Base-by-base conservation (phyloP, 2,888 invertebrate genomes). In the Sphinx pinastri region DNA sequence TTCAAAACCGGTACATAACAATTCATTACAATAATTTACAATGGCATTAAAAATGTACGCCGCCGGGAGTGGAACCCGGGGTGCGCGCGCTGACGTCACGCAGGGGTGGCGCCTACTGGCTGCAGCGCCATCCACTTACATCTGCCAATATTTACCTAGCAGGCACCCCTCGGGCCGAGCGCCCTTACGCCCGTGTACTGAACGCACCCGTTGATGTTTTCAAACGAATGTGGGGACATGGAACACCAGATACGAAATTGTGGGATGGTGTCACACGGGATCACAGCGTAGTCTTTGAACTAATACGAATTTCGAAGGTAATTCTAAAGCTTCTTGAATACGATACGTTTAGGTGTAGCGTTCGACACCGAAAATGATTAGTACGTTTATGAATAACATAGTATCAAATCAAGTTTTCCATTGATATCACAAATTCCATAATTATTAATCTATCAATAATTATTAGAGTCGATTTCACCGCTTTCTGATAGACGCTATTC, bases 131-230 rank as follows among this genome's bases (percentile, higher is more conserved):
- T 95, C 95, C 95, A 95, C 95, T 95, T 95, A 95, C 95, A 94
- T 94, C 94, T 91, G 95, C 95, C 95, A 95, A 95, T 95, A 95
- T 95, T 95, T 94, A 89, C 95, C 91, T 88, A 92, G 89, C 63
- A 84, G 85, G 86, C 92, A 91, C 82, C 83, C 75, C 76, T 70
- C 52, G 45, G 25, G 25, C 25, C 60, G 73, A 87, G 86, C 87
- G 90, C 88, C 82, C 80, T 79, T 73, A 38, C 4, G 55, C n/a
- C 19, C 74, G 58, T 13, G 67, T 80, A 78, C 90, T 76, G 75
- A 82, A 84, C 90, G 86, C 90, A 90, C 89, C 92, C 92, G 91
- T 91, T 89, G 91, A 90, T 92, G 92, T 92, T 93, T 92, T 91
- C 90, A 91, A 91, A 90, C 86, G 83, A 86, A 84, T 85, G 88